These are phyloP conservation scores for Petaurus breviceps DNA, from an alignment of 2,113 vertebrate genomes.

Conservation along the genomic window DNA sequence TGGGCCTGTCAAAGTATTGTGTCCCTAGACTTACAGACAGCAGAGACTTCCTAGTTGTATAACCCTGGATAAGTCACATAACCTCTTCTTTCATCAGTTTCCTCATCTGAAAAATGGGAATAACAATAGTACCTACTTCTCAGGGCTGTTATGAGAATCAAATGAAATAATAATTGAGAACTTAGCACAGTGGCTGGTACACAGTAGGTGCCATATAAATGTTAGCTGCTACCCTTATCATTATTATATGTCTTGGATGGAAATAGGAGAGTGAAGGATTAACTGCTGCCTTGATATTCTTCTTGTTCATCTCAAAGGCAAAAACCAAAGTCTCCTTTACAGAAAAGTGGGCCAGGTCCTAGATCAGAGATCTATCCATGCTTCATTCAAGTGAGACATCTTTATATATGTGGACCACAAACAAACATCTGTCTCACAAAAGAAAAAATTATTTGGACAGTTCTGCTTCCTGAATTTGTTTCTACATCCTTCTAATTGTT, in stretches of 20 bases:
- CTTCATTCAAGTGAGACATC: not conserved
- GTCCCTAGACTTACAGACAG: not conserved
- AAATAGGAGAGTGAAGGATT: not conserved
- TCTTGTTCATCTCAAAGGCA: not conserved
- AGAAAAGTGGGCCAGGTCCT: not conserved
- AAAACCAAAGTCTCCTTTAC: not conserved
- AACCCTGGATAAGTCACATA: not conserved
- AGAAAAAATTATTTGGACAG: conserved; percentile 47
- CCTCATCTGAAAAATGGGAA: not conserved
- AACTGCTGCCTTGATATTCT: not conserved
- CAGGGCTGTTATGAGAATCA: not conserved
- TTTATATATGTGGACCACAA: not conserved
- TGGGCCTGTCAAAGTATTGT: not conserved
- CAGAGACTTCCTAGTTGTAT: not conserved
- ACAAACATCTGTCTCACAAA: not conserved
- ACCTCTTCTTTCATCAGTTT: not conserved
- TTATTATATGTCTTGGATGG: not conserved
- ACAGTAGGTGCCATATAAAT: not conserved
- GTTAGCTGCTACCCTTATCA: not conserved
- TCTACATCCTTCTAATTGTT: conserved; percentile 67
- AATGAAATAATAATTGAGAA: not conserved
- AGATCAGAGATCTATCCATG: not conserved
- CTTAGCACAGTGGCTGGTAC: not conserved
- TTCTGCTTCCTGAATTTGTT: conserved; percentile 72
- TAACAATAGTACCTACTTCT: not conserved